Evolutionary conservation across 2,113 vertebrate genomes (phyloP), one percentile per base, ranked within the genome.

Genomic region (Hippocampus zosterae): DNA sequence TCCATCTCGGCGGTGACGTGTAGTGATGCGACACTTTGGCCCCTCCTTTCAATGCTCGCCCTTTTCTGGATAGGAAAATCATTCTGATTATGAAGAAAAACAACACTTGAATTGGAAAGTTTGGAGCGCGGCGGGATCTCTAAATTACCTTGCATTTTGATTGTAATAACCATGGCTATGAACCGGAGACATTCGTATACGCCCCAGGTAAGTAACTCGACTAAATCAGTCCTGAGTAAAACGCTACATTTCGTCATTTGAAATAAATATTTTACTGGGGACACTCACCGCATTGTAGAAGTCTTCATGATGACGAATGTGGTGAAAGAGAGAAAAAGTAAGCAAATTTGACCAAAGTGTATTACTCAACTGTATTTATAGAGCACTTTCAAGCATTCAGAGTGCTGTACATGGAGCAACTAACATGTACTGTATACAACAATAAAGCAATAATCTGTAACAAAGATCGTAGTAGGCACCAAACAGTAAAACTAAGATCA

Each of bases 181-280:
- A 82, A 11, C 72, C 88, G 88, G 64, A 70, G 88, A 57, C 89
- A 91, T 79, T 91, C 89, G 2, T 88, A 80, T 52, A 87, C 84
- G 9, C 87, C 88, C 3, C 76, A 81, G 86, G 89, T 89, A 70
- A 90, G 89, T 88, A 62, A 69, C 41, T 19, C 9, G 52, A 55
- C 7, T 59, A 40, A 40, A 11, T 55, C n/a, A 27, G 23, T 59
- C 15, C 25, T 33, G 60, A 9, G 19, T 67, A 0, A n/a, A 68
- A 65, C 8, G 2, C 10, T 0, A 3, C 10, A 29, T 13, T 12
- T 5, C 3, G 65, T 33, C 9, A 62, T 9, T 64, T 56, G 12
- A 25, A 50, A 2, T 46, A 69, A 71, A 46, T 18, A 37, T 67
- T 46, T 1, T 10, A 8, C 41, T 73, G 37, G 11, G 23, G 10